Evolutionary conservation across 2,797 vertebrate genomes (phyloP).

Genomic region (Platyrinchus mystaceus): DNA sequence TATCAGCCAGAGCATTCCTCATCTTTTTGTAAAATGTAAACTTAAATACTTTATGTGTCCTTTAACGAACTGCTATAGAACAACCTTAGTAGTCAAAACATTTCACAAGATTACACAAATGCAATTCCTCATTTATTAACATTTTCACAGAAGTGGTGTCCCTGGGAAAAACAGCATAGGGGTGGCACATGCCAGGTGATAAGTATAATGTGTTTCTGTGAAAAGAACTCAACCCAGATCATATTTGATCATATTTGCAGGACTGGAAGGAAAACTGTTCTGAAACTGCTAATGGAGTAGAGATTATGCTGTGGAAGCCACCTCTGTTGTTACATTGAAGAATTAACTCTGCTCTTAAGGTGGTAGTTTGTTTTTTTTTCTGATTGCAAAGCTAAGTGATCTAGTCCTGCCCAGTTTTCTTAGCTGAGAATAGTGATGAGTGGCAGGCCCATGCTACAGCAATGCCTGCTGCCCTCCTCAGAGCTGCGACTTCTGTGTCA

Average conservation of each 20-base stretch:
- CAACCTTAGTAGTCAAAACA: slow-evolving; percentile 80
- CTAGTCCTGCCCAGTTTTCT: not conserved
- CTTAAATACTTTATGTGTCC: slow-evolving; percentile 79
- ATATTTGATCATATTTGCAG: slow-evolving; percentile 41
- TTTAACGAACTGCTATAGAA: slow-evolving; percentile 81
- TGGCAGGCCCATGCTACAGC: not conserved
- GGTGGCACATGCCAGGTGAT: slow-evolving; percentile 58
- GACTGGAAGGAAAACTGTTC: not conserved
- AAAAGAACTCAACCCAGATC: not conserved
- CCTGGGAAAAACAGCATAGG: slow-evolving; percentile 65
- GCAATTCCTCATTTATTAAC: slow-evolving; percentile 74
- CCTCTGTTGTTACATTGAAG: not conserved
- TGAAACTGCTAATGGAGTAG: not conserved
- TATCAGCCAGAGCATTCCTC: slow-evolving; percentile 77
- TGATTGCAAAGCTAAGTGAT: not conserved
- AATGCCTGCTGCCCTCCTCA: not conserved
- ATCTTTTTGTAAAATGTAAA: slow-evolving; percentile 81
- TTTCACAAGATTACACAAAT: slow-evolving; percentile 74
- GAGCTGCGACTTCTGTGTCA: not conserved
- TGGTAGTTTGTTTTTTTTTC: not conserved
- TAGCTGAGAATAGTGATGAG: not conserved
- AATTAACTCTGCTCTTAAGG: not conserved
- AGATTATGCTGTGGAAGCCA: not conserved
- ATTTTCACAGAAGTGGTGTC: slow-evolving; percentile 62
- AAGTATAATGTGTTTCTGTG: slow-evolving; percentile 38